Base-by-base conservation (phyloP, 2,888 invertebrate species). In the Diarsia brunnea region DNA sequence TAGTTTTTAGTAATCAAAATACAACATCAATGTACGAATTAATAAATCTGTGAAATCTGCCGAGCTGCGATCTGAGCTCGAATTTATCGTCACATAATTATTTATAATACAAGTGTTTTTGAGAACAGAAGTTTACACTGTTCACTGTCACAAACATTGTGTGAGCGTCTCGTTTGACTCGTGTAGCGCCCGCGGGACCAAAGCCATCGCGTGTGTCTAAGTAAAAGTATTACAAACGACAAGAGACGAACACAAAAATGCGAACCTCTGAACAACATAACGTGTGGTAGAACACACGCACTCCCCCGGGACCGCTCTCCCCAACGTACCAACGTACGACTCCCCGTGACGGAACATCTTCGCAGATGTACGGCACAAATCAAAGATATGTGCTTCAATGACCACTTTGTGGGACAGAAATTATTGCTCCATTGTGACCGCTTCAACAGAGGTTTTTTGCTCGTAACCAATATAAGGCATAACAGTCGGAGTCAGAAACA, bases 331-430 rank as follows among this genome's bases (percentile, higher is more conserved):
- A 47, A 61, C 64, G 63, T 69, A 65, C 75, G 31, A 43, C 49
- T 79, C 78, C 31, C 78, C 78, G 78, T 81, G 78, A 81, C 67
- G 71, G 75, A 65, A 83, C 45, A 79, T 78, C 69, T 81, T 64
- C 64, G 69, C 73, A 71, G 75, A 79, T 78, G 76, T 80, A 71
- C 49, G 73, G 38, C 76, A 73, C 80, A 82, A 84, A 88, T 87
- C 88, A 81, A 79, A 80, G 71, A 81, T 78, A 76, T 88, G 74
- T 80, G 84, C 80, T 81, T 78, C 78, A 72, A 71, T 86, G 79
- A 81, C 67, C 82, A 75, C 78, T 86, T 84, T 79, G 71, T 77
- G 31, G 11, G 53, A 75, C 82, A 71, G 1, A 82, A 84, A 82
- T 86, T 84, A 84, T 81, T 69, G 65, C 14, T 69, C 73, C 75